phyloP scores from a whole-genome alignment of 1,140 invertebrate genomes.

The Platorchestia sp. region DNA sequence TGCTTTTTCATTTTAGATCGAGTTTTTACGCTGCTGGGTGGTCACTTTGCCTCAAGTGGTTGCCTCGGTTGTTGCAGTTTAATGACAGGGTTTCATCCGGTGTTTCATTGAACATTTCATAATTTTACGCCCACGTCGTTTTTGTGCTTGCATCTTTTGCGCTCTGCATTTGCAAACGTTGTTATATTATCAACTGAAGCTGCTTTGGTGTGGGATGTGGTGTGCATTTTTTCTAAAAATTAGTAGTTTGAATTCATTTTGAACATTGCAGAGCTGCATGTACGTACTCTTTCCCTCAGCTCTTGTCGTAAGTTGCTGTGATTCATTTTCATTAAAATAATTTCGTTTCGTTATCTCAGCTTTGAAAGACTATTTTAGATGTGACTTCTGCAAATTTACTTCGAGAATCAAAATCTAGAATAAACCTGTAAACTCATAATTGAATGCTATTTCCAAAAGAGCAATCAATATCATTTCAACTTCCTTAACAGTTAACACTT shows the following conservation, averaged over 20 bases:
- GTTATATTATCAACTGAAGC: background rate
- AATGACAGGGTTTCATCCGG: background rate
- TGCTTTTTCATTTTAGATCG: background rate
- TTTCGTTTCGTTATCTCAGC: too few species aligned
- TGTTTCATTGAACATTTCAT: background rate
- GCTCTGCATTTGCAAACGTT: background rate
- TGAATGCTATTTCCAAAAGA: too few species aligned
- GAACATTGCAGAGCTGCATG: background rate
- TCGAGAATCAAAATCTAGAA: too few species aligned
- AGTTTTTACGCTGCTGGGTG: background rate
- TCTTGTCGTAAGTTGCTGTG: background rate
- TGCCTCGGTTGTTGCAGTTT: background rate
- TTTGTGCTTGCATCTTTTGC: background rate
- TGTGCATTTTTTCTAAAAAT: background rate
- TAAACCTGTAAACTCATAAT: too few species aligned
- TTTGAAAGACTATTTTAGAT: too few species aligned
- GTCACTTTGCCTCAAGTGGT: background rate
- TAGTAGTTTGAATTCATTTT: background rate
- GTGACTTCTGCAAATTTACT: too few species aligned
- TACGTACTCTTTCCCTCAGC: background rate
- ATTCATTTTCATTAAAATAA: too few species aligned
- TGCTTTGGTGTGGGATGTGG: background rate
- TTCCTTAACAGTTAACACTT: too few species aligned
- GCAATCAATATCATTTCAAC: too few species aligned
- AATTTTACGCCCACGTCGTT: background rate